phyloP scores from a whole-genome alignment of 2,113 vertebrate species.

The Agapornis roseicollis region DNA sequence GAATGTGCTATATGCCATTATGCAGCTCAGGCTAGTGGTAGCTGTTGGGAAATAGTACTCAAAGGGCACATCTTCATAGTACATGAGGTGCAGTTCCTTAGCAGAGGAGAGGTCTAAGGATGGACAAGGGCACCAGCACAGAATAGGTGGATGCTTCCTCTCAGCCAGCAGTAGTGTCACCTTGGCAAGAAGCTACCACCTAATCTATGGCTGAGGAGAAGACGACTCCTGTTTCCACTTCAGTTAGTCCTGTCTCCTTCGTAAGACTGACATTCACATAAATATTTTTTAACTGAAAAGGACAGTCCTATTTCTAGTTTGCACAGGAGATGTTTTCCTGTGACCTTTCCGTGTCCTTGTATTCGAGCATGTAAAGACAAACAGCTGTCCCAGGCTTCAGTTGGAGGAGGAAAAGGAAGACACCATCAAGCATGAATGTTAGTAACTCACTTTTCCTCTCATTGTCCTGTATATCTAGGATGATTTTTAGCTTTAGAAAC shows the following conservation, averaged over 20 bases:
- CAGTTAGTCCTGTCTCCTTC: slow-evolving; percentile 26
- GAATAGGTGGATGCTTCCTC: background rate
- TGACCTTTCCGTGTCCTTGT: slow-evolving; percentile 41
- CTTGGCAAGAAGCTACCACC: slow-evolving; percentile 21
- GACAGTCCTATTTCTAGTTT: slow-evolving; percentile 38
- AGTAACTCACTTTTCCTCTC: slow-evolving; percentile 50
- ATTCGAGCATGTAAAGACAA: slow-evolving; percentile 21
- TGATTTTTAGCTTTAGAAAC: slow-evolving; percentile 15
- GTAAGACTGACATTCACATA: slow-evolving; percentile 18
- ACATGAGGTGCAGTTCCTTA: background rate
- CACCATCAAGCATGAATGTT: slow-evolving; percentile 1
- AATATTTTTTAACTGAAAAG: slow-evolving; percentile 42
- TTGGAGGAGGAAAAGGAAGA: slow-evolving; percentile 55
- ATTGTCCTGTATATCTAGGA: slow-evolving; percentile 6
- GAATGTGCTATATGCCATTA: background rate
- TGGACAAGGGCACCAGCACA: background rate
- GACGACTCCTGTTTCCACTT: slow-evolving; percentile 39
- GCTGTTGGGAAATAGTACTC: background rate
- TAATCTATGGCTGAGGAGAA: slow-evolving; percentile 43
- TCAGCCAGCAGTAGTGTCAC: background rate
- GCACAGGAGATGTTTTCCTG: slow-evolving; percentile 36
- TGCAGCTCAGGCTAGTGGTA: background rate
- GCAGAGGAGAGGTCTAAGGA: background rate
- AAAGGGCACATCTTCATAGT: background rate
- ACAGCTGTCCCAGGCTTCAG: slow-evolving; percentile 40